These are phyloP conservation scores for Nymphicus hollandicus DNA, from an alignment of 2,113 vertebrate species.

Conservation along the genomic window DNA sequence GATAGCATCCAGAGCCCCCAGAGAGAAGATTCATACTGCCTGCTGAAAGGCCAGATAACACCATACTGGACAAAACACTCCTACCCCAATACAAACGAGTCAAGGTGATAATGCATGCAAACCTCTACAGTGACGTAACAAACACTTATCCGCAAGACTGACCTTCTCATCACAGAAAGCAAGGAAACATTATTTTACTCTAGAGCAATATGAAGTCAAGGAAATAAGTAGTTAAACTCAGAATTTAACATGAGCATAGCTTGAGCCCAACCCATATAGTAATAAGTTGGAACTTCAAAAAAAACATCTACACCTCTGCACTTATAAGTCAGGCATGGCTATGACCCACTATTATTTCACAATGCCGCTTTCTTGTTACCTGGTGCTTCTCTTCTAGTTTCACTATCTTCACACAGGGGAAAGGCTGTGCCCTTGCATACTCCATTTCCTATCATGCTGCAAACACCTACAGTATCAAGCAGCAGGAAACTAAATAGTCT, in stretches of 20 bases:
- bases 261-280: neutral
- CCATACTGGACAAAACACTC: neutral
- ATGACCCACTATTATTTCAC: neutral
- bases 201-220: neutral
- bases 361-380: neutral
- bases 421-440: neutral
- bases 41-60: neutral
- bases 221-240: neutral
- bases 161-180: neutral
- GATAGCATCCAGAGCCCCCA: neutral
- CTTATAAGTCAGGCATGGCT: neutral
- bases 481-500: neutral
- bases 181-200: neutral
- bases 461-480: neutral
- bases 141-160: neutral
- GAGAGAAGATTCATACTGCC: neutral
- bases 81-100: neutral
- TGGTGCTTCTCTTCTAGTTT: neutral
- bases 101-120: neutral
- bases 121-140: neutral
- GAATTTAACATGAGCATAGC: neutral
- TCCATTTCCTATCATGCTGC: neutral
- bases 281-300: neutral
- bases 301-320: neutral
- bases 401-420: neutral